Evolutionary conservation across 2,888 invertebrate species (phyloP), one percentile per base, ranked within the genome.

Genomic region (Dendrolimus pini): DNA sequence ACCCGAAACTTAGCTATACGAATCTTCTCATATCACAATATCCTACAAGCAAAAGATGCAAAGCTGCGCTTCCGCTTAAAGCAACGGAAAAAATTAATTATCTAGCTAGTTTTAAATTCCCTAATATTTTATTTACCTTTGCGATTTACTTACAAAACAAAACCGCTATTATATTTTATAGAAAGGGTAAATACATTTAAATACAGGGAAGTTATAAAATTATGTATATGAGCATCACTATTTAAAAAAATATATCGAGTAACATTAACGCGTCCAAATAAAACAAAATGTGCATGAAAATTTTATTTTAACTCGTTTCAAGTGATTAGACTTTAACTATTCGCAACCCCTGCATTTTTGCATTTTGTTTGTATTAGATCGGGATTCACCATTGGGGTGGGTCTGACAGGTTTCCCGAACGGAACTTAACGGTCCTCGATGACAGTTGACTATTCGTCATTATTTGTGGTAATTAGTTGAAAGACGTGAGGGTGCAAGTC

Each of bases 321-420:
- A 82, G 81, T 80, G 78, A 83, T 84, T 84, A 82, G 76, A 77
- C 72, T 71, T 79, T 72, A 70, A 77, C 77, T 83, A 86, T 87
- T 87, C 80, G 88, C 87, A 83, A 84, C 89, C 89, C 89, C 81
- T 87, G 87, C 85, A 82, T 72, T 83, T 83, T 80, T 70, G 77
- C 78, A 75, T 80, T 71, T 52, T 61, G 62, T 74, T 75, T 72
- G 63, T 67, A 64, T 72, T 74, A 71, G 66, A 63, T 70, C 64
- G 66, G 79, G 76, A 78, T 80, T 82, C 75, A 70, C 71, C 78
- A 75, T 75, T 76, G 65, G 76, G 72, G 73, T 70, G 75, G 71
- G 69, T 67, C 72, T 74, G 82, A 82, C 89, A 78, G 85, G 89
- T 89, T 89, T 84, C 72, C 65, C 76, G 79, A 89, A 89, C 88